Evolutionary conservation across 2,113 vertebrate genomes (phyloP).

Genomic region (Morphnarchus princeps): DNA sequence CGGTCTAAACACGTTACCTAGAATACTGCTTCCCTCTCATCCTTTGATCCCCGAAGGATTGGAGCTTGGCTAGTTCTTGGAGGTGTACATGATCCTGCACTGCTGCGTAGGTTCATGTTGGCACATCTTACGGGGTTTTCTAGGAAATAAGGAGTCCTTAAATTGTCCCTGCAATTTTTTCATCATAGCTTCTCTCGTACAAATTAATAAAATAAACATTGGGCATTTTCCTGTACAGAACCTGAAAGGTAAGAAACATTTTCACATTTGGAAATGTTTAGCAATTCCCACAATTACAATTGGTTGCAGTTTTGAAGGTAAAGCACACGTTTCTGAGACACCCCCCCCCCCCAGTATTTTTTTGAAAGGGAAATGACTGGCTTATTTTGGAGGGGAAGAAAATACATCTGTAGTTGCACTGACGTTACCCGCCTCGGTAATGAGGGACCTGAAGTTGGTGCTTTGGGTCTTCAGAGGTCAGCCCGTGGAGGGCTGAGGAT

Average conservation of each 20-base stretch:
- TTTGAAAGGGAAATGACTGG: neutral
- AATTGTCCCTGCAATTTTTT: neutral
- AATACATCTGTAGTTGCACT: neutral
- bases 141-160: neutral
- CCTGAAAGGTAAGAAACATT: neutral
- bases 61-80: neutral
- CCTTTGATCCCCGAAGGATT: neutral
- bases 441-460: neutral
- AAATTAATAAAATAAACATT: neutral
- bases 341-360: neutral
- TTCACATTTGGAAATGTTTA: neutral
- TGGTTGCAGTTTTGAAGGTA: slow-evolving; percentile 53
- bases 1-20: neutral
- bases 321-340: neutral
- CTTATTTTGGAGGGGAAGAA: neutral
- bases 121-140: neutral
- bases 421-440: fast-evolving
- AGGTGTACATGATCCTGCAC: fast-evolving
- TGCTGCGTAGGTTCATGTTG: neutral
- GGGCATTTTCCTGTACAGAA: neutral
- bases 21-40: neutral
- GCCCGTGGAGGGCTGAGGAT: neutral
- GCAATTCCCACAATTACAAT: neutral
- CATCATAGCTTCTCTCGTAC: neutral
- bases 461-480: neutral